Percentiles rank a stretch among this genome's conserved stretches.
Conservation (phyloP, 2,888 invertebrate genomes). For the Incurvaria masculella region DNA sequence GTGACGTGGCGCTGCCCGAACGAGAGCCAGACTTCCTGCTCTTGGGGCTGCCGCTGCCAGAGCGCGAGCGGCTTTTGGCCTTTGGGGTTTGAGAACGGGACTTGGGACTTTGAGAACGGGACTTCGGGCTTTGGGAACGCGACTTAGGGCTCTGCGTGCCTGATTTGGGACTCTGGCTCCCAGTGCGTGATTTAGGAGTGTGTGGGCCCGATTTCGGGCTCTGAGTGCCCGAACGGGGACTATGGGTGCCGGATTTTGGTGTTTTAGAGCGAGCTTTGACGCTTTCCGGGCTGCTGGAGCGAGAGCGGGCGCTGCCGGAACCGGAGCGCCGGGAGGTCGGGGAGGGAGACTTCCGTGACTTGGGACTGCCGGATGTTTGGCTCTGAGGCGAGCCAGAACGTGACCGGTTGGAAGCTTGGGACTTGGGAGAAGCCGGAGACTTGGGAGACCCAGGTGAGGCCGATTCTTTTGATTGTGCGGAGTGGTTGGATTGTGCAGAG, state of each 20-base stretch:
- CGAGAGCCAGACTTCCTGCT: slow-evolving; percentile 18
- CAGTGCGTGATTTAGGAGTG: slow-evolving; percentile 29
- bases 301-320: slow-evolving; percentile 24
- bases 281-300: slow-evolving; percentile 19
- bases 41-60: slow-evolving; percentile 28
- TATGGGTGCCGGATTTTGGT: slow-evolving; percentile 30
- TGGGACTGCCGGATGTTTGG: slow-evolving; percentile 43
- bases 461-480: too few relatives aligned
- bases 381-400: slow-evolving; percentile 42
- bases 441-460: slow-evolving; percentile 45
- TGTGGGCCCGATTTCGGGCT: slow-evolving; percentile 28
- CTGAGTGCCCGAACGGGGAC: slow-evolving; percentile 33
- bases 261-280: neutral
- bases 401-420: slow-evolving; percentile 31
- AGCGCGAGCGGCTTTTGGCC: slow-evolving; percentile 30
- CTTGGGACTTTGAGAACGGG: slow-evolving; percentile 24
- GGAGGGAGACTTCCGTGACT: slow-evolving; percentile 31
- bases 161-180: slow-evolving; percentile 28
- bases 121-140: slow-evolving; percentile 20
- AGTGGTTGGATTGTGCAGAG: slow-evolving; percentile 3
- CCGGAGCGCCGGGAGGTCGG: slow-evolving; percentile 33
- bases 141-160: slow-evolving; percentile 26
- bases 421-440: slow-evolving; percentile 32
- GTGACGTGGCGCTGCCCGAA: slow-evolving; percentile 31
- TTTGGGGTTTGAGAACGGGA: slow-evolving; percentile 25